A percentile compares a stretch with the other conserved stretches of the same genome.
Conservation (phyloP, 2,888 invertebrate species). For the Sesamia inferens region DNA sequence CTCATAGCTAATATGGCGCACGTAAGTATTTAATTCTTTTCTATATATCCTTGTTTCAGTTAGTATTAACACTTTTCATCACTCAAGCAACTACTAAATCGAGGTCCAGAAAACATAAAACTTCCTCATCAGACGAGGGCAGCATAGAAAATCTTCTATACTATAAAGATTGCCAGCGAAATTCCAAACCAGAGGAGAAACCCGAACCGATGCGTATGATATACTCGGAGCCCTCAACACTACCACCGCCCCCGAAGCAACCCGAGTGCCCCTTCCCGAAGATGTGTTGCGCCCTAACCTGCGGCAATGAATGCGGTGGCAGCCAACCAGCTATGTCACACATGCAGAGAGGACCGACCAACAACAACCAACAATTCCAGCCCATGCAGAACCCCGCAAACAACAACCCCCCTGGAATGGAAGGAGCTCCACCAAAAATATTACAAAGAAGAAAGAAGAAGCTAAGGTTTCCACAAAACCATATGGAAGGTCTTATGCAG, state of each 20-base stretch:
- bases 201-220: background rate
- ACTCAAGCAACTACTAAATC: conserved; percentile 65
- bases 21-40: too few species aligned
- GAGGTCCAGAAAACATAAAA: conserved; percentile 55
- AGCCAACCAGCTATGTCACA: conserved; percentile 25
- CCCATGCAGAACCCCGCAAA: conserved; percentile 12
- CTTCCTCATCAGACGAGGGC: conserved; percentile 79
- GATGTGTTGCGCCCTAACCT: conserved; percentile 83
- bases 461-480: conserved; percentile 52
- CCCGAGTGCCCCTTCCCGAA: conserved; percentile 75
- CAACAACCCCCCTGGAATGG: background rate
- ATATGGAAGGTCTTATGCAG: conserved; percentile 27
- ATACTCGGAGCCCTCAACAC: background rate
- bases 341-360: conserved; percentile 62
- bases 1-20: background rate
- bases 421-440: conserved; percentile 55
- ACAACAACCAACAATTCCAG: conserved; percentile 17
- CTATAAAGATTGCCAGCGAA: conserved; percentile 81
- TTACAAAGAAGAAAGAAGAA: conserved; percentile 71
- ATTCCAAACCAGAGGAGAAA: conserved; percentile 51
- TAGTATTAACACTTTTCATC: conserved; percentile 72
- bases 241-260: conserved; percentile 36
- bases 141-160: conserved; percentile 85
- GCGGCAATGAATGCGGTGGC: conserved; percentile 76
- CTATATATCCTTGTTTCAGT: conserved; percentile 69